Evolutionary conservation across 2,797 vertebrate species (phyloP), one percentile per base, ranked within the genome.

Genomic region (Coreius guichenoti): DNA sequence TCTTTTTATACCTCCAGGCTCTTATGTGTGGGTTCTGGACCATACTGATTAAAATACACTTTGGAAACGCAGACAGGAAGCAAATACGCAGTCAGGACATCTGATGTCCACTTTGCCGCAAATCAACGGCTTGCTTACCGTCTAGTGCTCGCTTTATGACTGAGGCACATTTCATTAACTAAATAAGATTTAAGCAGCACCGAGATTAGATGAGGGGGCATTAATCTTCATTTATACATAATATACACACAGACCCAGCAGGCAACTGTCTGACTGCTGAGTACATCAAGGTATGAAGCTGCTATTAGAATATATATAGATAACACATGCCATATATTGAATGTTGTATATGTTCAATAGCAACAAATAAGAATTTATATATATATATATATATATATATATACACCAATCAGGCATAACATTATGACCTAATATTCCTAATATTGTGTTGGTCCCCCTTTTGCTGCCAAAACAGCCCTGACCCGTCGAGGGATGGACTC

Each of bases 21-120:
- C 49, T 84, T 8, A 47, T 56, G 43, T 80, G 61, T 81, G 69
- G 49, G 33, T 16, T 72, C 43, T 49, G 49, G 43, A 45, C 70
- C 61, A 67, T 36, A 17, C 33, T 73, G 81, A 76, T 78, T 82
- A 77, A 82, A 86, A 84, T 72, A 68, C 65, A 65, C 58, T 29
- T 49, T 87, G 70, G 82, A 45, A 1, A 43, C 8, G 1, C 11
- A 45, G 43, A 3, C 12, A 45, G 9, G 43, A 12, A 12, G 45
- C 45, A 47, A 47, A 47, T 47, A 13, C 9, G 9, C 58, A 86
- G 78, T 79, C 36, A 77, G 72, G 54, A 83, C 86, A 87, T 84
- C 79, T 84, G 82, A 86, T 80, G 80, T 86, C 82, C 82, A 82
- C 83, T 86, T 81, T 82, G 84, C 23, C 47, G 56, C 80, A 80